These are phyloP conservation scores for Tenthredo scrophulariae DNA, from an alignment of 2,888 invertebrate species.

Conservation along the genomic window DNA sequence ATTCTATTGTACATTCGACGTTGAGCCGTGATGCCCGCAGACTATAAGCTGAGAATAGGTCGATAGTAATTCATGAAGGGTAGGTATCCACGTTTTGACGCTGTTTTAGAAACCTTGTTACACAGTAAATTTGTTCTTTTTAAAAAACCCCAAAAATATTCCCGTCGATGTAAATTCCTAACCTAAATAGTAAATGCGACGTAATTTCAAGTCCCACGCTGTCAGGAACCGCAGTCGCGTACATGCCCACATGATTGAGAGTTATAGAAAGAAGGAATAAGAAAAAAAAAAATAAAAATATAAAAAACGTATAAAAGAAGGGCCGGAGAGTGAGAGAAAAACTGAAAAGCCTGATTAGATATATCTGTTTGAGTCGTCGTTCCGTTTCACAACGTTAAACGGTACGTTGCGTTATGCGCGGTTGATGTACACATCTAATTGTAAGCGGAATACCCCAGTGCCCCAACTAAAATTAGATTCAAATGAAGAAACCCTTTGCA, in stretches of 20 bases:
- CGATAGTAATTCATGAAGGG: constrained; percentile 14
- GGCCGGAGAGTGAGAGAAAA: neutral
- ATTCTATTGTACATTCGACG: constrained; percentile 48
- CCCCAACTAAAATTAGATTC: constrained; percentile 59
- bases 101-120: neutral
- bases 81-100: neutral
- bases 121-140: neutral
- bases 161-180: neutral
- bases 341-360: constrained; percentile 22
- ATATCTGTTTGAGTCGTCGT: constrained; percentile 7
- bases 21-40: constrained; percentile 25
- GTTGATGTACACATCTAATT: neutral
- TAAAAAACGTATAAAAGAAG: constrained; percentile 18
- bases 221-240: neutral
- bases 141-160: neutral
- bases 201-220: neutral
- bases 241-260: neutral
- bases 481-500: constrained; percentile 63
- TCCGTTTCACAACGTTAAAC: neutral
- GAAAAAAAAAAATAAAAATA: neutral
- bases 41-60: neutral
- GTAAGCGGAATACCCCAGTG: neutral
- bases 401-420: neutral
- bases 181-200: neutral
- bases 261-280: neutral